Base-by-base conservation (phyloP, 2,888 invertebrate genomes). In the Sinhomidia bicolor region DNA sequence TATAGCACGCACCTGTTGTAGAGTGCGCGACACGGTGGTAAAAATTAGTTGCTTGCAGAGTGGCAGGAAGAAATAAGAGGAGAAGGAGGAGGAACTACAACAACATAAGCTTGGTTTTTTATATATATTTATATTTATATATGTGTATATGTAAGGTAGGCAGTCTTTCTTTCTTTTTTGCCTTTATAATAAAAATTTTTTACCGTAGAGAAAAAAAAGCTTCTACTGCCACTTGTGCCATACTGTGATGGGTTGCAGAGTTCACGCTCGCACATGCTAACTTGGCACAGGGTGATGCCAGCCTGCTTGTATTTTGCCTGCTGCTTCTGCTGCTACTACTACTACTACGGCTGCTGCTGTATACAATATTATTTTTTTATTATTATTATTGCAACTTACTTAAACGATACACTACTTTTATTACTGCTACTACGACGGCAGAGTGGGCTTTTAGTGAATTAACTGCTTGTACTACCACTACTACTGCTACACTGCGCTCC, bases 1-100 rank as follows among this genome's bases (percentile, higher is more conserved):
- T 29, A 71, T 36, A 65, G 26, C 78, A 85, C 80, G 86, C 86
- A 86, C 86, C 86, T 80, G 86, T 80, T 86, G 86, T 80, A 54
- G 86, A n/a, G n/a, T n/a, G n/a, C 74, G 60, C 84, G 84, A 62
- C 41, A 71, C 80, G 80, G 86, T 86, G 80, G 80, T 86, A 80
- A 80, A 76, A 86, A 86, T 47, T 60, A 23, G 60, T 79, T 36
- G 60, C 60, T 36, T 20, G 23, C 10, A 14, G 20, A 36, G 79
- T 68, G 23, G 85, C 68, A 85, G 57, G 71, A 47, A 20, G 57
- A 80, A 60, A 51, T 14, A 57, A 9, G 54, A 65, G 79, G 60
- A 60, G 79, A 20, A 60, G 60, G 60, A 57, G 44, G 14, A 51
- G 65, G 65, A n/a, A 65, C n/a, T 7, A 51, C 29, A 62, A 76